Evolutionary conservation across 2,888 invertebrate genomes (phyloP).

Genomic region (Synanthedon andrenaeformis): DNA sequence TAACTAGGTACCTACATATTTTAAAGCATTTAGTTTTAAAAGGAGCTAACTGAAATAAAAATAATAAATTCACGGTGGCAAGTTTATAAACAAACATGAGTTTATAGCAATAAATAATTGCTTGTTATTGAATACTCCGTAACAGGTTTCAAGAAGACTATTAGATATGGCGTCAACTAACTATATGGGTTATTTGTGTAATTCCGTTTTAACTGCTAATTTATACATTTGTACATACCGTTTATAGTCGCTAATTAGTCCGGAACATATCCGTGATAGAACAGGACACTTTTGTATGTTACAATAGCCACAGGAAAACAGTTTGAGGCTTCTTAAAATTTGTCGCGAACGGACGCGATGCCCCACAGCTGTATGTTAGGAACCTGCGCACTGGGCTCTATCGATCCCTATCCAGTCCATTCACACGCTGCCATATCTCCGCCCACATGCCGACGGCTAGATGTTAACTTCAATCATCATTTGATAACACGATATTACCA

Average conservation of each 20-base stretch:
- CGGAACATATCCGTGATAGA: slow-evolving; percentile 41
- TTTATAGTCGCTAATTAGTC: slow-evolving; percentile 43
- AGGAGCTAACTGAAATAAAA: background rate
- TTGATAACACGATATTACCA: slow-evolving; percentile 58
- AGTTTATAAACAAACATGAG: slow-evolving; percentile 39
- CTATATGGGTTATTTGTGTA: background rate
- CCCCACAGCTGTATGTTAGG: slow-evolving; percentile 47
- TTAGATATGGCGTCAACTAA: slow-evolving; percentile 24
- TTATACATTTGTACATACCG: slow-evolving; percentile 34
- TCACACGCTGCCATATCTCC: slow-evolving; percentile 52
- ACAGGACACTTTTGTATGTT: slow-evolving; percentile 38
- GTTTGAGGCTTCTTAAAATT: slow-evolving; percentile 19
- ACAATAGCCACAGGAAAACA: slow-evolving; percentile 38
- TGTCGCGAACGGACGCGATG: slow-evolving; percentile 32
- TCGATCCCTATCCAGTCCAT: slow-evolving; percentile 56
- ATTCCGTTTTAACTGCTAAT: background rate
- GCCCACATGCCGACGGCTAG: slow-evolving; percentile 49
- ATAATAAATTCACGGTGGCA: background rate
- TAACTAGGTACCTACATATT: too few relatives aligned
- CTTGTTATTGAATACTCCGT: slow-evolving; percentile 30
- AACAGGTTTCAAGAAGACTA: slow-evolving; percentile 42
- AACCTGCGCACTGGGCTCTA: slow-evolving; percentile 59
- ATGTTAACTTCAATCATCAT: slow-evolving; percentile 59
- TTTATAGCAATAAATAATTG: slow-evolving; percentile 24
- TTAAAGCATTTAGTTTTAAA: background rate